phyloP scores from a whole-genome alignment of 2,888 invertebrate genomes.

The Acronicta aceris region DNA sequence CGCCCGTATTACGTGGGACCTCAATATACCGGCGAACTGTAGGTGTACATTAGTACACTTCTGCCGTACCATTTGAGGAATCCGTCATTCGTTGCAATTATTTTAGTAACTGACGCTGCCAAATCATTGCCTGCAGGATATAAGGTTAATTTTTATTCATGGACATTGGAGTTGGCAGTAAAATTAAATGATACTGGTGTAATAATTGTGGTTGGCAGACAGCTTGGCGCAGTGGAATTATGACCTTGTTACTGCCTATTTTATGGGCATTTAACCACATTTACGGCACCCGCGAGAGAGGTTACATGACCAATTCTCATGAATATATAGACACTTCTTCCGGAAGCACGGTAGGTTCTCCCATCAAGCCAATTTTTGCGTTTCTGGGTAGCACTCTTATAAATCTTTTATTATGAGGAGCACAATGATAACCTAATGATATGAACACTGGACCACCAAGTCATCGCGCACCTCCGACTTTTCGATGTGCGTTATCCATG shows the following conservation, averaged over 20 bases:
- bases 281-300: slow-evolving; percentile 10
- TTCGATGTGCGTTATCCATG: no score
- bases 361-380: background rate
- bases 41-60: no score
- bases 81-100: no score
- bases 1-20: no score
- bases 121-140: background rate
- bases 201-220: slow-evolving; percentile 24
- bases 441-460: no score
- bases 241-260: slow-evolving; percentile 26
- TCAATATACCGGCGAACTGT: no score
- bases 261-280: slow-evolving; percentile 14
- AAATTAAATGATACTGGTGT: slow-evolving; percentile 4
- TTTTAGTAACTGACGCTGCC: no score
- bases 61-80: no score
- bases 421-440: no score
- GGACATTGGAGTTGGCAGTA: background rate
- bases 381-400: background rate
- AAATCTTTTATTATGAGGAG: no score
- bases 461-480: no score
- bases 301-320: slow-evolving; percentile 9
- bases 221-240: slow-evolving; percentile 26
- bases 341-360: background rate
- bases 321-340: background rate
- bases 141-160: background rate